Evolutionary conservation across 2,113 vertebrate genomes (phyloP).

Genomic region (Pogona vitticeps): DNA sequence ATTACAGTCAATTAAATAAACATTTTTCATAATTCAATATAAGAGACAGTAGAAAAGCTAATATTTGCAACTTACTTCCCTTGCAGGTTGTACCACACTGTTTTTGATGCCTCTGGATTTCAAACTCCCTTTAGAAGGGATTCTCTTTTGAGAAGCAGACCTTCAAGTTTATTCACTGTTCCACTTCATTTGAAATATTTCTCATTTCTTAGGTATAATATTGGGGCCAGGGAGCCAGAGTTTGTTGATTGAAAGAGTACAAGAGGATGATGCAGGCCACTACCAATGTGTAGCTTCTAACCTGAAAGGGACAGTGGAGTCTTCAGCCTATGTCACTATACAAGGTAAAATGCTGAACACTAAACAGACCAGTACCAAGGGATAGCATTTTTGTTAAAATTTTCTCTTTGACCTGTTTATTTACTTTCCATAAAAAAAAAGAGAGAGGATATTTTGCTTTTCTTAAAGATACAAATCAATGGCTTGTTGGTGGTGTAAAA

Average conservation of each 20-base stretch:
- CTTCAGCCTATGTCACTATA: slow-evolving; percentile 87
- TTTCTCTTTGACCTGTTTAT: neutral
- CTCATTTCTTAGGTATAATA: slow-evolving; percentile 83
- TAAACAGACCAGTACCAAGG: slow-evolving; percentile 4
- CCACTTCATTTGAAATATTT: slow-evolving; percentile 68
- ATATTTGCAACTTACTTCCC: slow-evolving; percentile 15
- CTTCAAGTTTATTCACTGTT: slow-evolving; percentile 63
- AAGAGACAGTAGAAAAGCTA: neutral
- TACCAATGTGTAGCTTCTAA: slow-evolving; percentile 91
- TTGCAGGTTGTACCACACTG: slow-evolving; percentile 8
- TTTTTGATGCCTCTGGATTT: slow-evolving; percentile 21
- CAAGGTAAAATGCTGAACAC: slow-evolving; percentile 78
- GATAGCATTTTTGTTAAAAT: slow-evolving; percentile 44
- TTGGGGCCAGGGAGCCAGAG: slow-evolving; percentile 84
- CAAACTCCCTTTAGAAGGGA: slow-evolving; percentile 55
- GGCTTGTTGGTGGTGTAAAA: slow-evolving; percentile 35
- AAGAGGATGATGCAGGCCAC: slow-evolving; percentile 88
- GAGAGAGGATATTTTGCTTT: slow-evolving; percentile 20
- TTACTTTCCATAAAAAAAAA: neutral
- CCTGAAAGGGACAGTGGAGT: slow-evolving; percentile 85
- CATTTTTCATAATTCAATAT: neutral
- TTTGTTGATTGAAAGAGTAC: slow-evolving; percentile 91
- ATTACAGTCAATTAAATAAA: neutral
- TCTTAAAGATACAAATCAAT: slow-evolving; percentile 24
- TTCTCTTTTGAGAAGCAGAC: slow-evolving; percentile 51